Evolutionary conservation across 2,113 vertebrate genomes (phyloP).

Genomic region (Picathartes gymnocephalus): DNA sequence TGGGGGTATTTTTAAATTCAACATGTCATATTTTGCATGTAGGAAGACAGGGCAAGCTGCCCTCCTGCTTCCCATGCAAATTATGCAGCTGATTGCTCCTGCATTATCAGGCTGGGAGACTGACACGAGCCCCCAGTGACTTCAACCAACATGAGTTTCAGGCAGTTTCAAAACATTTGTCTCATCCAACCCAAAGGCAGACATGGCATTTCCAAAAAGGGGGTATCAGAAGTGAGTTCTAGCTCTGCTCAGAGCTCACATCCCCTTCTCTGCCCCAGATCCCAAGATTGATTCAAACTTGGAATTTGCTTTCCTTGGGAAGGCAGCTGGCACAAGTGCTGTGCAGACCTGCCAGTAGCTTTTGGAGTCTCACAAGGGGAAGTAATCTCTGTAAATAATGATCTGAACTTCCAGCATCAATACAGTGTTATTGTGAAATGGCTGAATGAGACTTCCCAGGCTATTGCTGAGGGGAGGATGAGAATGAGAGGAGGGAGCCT

Average conservation of each 20-base stretch:
- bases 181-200: background rate
- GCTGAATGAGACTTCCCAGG: background rate
- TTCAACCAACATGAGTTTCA: background rate
- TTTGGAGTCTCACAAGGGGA: background rate
- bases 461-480: background rate
- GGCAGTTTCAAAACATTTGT: background rate
- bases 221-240: fast-evolving
- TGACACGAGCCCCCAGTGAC: background rate
- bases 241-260: background rate
- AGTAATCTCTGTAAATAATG: background rate
- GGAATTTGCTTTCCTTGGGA: background rate
- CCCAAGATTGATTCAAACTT: background rate
- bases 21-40: background rate
- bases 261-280: background rate
- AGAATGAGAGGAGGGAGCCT: background rate
- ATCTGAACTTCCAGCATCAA: background rate
- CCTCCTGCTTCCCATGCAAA: background rate
- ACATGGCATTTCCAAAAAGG: background rate
- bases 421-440: background rate
- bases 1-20: background rate
- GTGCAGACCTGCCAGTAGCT: background rate
- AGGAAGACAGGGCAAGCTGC: background rate
- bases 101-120: background rate
- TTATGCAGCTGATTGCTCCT: background rate
- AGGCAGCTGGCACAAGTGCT: background rate